Evolutionary conservation across 2,888 invertebrate species (phyloP).

Genomic region (Rhopalosiphum nymphaeae): DNA sequence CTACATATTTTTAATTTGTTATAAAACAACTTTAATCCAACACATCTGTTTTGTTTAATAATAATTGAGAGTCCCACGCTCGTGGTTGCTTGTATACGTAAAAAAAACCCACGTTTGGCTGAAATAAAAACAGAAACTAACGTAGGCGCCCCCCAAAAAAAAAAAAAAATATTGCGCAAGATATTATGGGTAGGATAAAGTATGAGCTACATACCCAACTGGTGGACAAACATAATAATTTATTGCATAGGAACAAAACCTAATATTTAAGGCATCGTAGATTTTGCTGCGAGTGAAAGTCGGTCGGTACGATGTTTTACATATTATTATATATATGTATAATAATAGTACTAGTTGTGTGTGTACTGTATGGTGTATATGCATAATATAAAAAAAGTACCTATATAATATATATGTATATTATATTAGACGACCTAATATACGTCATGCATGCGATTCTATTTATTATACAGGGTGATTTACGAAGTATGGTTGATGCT

Average conservation of each 20-base stretch:
- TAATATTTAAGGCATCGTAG: neutral
- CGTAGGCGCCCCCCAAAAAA: conserved; percentile 30
- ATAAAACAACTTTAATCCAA: conserved; percentile 1
- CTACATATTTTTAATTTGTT: neutral
- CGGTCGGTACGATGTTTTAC: neutral
- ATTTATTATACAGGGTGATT: neutral
- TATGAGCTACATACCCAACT: neutral
- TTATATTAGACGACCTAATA: neutral
- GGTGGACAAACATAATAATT: neutral
- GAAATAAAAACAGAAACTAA: neutral
- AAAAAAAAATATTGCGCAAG: neutral
- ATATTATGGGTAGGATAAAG: neutral
- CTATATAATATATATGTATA: neutral
- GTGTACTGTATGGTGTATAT: neutral
- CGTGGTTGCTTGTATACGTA: neutral
- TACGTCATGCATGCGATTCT: neutral
- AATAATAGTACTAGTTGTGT: neutral
- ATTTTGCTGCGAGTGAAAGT: neutral
- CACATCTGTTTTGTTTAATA: neutral
- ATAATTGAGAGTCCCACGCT: conserved; percentile 24
- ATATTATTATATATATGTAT: neutral
- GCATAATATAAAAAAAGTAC: neutral
- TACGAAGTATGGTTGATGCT: neutral
- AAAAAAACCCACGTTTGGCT: conserved; percentile 49
- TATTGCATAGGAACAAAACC: neutral